A percentile compares a stretch with the other conserved stretches of the same genome.
These are phyloP conservation scores for Pristionchus japonicus DNA, from an alignment of 2,888 invertebrate genomes.

Conservation along the genomic window DNA sequence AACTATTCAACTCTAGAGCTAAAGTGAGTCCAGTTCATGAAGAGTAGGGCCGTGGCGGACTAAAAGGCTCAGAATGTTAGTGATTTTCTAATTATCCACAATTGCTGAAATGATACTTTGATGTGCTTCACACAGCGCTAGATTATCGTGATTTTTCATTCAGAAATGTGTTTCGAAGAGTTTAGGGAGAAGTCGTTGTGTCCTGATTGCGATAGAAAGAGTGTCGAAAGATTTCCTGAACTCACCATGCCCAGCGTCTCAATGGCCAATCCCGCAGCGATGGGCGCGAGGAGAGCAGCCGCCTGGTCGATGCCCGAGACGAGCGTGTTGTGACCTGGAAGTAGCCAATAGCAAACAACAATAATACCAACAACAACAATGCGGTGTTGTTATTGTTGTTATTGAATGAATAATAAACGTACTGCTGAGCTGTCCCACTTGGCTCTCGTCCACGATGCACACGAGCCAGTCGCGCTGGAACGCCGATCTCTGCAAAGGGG, in stretches of 20 bases:
- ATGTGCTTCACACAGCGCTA: no score
- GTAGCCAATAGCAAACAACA: neutral
- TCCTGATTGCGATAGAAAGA: no score
- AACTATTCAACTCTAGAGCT: no score
- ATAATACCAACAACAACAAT: neutral
- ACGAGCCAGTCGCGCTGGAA: constrained; percentile 73
- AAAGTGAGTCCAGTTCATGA: no score
- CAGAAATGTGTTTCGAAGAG: no score
- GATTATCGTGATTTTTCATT: no score
- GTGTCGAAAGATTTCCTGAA: neutral
- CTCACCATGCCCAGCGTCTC: neutral
- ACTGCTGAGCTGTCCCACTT: constrained; percentile 54
- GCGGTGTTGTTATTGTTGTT: neutral
- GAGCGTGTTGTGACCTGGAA: constrained; percentile 63
- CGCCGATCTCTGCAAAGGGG: constrained; percentile 56
- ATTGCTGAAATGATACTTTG: no score
- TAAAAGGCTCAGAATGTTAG: no score
- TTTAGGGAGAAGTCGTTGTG: no score
- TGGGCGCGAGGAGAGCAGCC: constrained; percentile 60
- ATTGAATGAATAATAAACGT: neutral
- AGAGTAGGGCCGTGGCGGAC: no score
- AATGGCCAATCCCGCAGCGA: constrained; percentile 52
- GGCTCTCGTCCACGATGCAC: constrained; percentile 57
- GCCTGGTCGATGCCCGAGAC: constrained; percentile 64
- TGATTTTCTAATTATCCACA: no score